Conservation (phyloP, 2,888 invertebrate species). For the Antheraea assamensis region DNA sequence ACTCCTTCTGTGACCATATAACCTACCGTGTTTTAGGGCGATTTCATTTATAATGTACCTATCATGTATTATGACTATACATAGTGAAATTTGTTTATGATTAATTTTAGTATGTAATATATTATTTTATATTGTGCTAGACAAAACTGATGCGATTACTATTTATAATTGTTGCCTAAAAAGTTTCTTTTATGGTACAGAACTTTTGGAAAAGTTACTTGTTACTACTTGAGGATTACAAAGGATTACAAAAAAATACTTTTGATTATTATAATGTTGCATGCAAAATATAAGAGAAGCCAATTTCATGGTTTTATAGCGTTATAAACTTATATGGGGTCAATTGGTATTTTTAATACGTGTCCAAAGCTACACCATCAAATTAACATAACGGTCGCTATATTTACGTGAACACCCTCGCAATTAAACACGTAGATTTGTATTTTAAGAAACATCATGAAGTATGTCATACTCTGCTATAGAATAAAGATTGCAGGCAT, state of each 20-base stretch:
- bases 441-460: background rate
- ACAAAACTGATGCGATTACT: background rate
- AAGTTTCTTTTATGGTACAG: too few species aligned
- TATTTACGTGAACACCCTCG: background rate
- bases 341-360: conserved; percentile 56
- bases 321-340: conserved; percentile 59
- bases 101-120: too few species aligned
- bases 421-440: background rate
- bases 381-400: conserved; percentile 33
- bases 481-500: too few species aligned
- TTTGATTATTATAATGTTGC: background rate
- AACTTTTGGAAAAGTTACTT: background rate
- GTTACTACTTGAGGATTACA: background rate
- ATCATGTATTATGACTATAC: too few species aligned
- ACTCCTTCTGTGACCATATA: background rate
- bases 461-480: too few species aligned
- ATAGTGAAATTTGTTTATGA: too few species aligned
- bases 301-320: conserved; percentile 53
- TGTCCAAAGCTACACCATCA: conserved; percentile 52
- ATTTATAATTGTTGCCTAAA: background rate
- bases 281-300: conserved; percentile 37
- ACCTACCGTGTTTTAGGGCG: background rate
- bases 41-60: background rate
- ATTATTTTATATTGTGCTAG: too few species aligned
- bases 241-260: background rate